A percentile compares a stretch with the other conserved stretches of the same genome.
These are phyloP conservation scores for Zingel zingel DNA, from an alignment of 2,113 vertebrate genomes.

Conservation along the genomic window DNA sequence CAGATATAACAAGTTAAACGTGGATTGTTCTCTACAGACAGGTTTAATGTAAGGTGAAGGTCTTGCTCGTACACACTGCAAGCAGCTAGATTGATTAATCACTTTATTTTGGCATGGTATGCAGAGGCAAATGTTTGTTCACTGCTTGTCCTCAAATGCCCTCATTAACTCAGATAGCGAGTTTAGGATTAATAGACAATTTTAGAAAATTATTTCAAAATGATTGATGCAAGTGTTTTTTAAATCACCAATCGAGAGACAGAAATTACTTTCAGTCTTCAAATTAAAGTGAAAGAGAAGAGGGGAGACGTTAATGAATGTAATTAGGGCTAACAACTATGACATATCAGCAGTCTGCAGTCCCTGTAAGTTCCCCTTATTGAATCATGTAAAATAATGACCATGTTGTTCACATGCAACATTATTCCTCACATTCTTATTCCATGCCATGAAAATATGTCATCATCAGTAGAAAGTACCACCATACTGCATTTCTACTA, in stretches of 20 bases:
- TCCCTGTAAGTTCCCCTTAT: neutral
- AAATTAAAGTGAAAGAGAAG: neutral
- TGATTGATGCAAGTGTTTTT: neutral
- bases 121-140: neutral
- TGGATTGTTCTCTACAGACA: neutral
- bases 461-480: neutral
- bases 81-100: neutral
- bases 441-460: neutral
- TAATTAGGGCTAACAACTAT: neutral
- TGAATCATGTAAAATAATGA: neutral
- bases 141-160: neutral
- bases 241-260: neutral
- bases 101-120: neutral
- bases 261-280: neutral
- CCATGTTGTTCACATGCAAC: neutral
- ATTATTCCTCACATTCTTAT: neutral
- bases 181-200: neutral
- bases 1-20: neutral
- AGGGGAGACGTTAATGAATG: neutral
- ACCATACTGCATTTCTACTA: neutral
- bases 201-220: neutral
- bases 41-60: neutral
- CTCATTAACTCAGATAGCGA: neutral
- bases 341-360: neutral
- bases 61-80: neutral